Conservation (phyloP, 1,140 invertebrate species). For the Euura saliciscinereae region DNA sequence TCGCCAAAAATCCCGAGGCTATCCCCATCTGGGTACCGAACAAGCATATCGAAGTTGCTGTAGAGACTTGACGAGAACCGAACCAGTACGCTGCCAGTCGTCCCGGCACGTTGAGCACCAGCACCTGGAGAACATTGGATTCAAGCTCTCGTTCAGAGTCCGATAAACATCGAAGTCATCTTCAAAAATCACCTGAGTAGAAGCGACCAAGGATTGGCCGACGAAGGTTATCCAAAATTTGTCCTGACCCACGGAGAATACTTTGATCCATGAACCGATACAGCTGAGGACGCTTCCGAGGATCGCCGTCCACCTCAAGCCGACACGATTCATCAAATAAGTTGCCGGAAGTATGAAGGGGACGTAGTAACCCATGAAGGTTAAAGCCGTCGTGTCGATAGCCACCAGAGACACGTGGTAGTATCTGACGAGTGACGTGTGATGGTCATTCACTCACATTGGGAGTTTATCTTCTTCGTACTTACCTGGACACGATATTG, state of each 20-base stretch:
- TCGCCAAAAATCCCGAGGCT: constrained; percentile 45
- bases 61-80: constrained; percentile 68
- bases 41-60: constrained; percentile 75
- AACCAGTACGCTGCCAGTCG: constrained; percentile 76
- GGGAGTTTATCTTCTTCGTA: constrained; percentile 7
- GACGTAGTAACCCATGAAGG: constrained; percentile 73
- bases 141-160: not conserved
- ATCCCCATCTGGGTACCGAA: constrained; percentile 76
- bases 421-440: constrained; percentile 47
- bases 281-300: constrained; percentile 43
- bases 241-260: constrained; percentile 59
- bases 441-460: constrained; percentile 65
- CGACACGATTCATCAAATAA: constrained; percentile 64
- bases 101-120: constrained; percentile 71
- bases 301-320: constrained; percentile 42
- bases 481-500: constrained; percentile 42
- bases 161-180: constrained; percentile 54
- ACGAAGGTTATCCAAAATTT: constrained; percentile 67
- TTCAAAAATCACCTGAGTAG: constrained; percentile 71
- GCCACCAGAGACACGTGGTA: constrained; percentile 52
- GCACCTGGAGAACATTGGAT: constrained; percentile 63
- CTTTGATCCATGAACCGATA: constrained; percentile 73
- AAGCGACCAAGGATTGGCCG: constrained; percentile 71
- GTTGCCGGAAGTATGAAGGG: constrained; percentile 71
- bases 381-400: constrained; percentile 70